Conservation (phyloP, 2,113 vertebrate genomes). For the Promerops cafer region DNA sequence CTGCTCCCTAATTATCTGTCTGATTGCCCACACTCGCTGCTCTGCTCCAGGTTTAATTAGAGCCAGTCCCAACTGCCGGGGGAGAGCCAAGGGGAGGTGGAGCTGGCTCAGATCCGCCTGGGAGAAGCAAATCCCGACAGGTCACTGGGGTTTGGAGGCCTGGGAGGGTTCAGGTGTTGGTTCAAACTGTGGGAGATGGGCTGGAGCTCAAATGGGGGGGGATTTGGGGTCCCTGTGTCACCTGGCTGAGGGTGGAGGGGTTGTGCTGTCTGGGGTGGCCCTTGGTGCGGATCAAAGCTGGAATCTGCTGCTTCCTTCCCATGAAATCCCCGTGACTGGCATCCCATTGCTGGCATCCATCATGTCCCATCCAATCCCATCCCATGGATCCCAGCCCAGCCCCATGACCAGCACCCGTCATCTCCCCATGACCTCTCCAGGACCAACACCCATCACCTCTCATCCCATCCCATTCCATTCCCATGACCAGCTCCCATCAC, state of each 20-base stretch:
- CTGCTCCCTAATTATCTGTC: background rate
- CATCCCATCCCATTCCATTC: background rate
- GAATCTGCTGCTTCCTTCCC: background rate
- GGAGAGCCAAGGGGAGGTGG: background rate
- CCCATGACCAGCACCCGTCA: background rate
- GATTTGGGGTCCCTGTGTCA: background rate
- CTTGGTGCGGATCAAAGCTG: background rate
- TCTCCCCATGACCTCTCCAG: background rate
- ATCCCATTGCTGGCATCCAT: background rate
- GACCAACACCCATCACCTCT: background rate
- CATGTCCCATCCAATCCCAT: background rate
- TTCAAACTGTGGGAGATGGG: background rate
- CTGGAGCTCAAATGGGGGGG: background rate
- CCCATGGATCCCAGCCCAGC: too few species aligned
- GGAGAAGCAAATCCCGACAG: background rate
- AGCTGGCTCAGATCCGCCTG: fast-evolving
- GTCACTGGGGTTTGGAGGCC: fast-evolving
- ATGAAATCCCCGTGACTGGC: fast-evolving
- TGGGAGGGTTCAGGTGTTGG: background rate
- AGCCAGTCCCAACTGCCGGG: background rate
- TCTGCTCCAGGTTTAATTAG: background rate
- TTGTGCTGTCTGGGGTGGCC: background rate
- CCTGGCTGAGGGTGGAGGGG: background rate
- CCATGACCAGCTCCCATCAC: background rate
- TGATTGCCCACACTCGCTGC: background rate